Conservation (phyloP, 1,140 invertebrate species). For the Heterodera carotae region DNA sequence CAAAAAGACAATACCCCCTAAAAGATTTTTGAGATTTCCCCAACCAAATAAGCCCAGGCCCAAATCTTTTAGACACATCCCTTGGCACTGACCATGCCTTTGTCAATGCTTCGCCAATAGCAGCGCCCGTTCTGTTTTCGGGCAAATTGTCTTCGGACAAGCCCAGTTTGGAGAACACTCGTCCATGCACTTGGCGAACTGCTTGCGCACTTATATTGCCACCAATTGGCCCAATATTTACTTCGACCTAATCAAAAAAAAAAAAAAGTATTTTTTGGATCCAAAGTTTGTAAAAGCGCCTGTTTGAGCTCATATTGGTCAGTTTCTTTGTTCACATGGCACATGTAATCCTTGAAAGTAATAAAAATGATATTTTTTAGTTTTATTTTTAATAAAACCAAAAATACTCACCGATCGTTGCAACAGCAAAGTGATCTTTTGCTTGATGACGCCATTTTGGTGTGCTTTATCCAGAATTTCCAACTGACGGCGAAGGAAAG, state of each 20-base stretch:
- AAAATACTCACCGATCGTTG: background rate
- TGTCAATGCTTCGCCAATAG: background rate
- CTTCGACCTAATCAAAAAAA: background rate
- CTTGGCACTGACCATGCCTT: background rate
- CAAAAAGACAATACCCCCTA: no score
- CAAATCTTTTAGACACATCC: no score
- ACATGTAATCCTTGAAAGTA: background rate
- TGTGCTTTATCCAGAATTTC: background rate
- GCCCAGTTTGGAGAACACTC: background rate
- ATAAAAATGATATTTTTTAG: background rate
- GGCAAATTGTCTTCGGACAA: background rate
- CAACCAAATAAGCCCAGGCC: no score
- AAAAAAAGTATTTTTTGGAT: no score
- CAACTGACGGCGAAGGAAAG: background rate
- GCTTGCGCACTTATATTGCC: background rate
- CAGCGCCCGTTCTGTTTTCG: background rate
- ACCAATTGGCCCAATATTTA: background rate
- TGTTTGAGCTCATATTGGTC: background rate
- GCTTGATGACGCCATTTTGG: background rate
- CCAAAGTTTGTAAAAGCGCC: no score
- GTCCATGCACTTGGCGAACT: background rate
- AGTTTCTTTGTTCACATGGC: background rate
- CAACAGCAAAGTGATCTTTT: background rate
- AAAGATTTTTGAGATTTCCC: no score
- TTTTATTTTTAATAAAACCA: background rate